These are phyloP conservation scores for Gymnobelideus leadbeateri DNA, from an alignment of 2,113 vertebrate genomes.

Conservation along the genomic window DNA sequence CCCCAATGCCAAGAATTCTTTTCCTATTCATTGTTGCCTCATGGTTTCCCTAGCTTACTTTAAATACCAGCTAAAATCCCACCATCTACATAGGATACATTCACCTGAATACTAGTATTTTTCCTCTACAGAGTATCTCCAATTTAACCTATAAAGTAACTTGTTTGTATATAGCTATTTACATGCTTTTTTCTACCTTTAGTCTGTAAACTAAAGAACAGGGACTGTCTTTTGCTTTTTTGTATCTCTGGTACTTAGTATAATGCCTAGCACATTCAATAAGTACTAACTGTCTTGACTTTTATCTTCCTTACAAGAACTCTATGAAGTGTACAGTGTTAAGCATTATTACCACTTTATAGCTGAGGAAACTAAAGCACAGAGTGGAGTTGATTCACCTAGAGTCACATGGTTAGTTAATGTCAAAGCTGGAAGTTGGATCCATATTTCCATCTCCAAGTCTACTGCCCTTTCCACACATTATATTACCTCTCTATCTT, in stretches of 20 bases:
- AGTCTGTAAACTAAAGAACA: not conserved
- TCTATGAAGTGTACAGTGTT: not conserved
- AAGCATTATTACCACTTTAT: not conserved
- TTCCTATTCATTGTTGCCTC: no score
- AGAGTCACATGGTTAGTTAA: not conserved
- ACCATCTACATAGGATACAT: no score
- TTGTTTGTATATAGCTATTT: not conserved
- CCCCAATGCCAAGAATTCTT: no score
- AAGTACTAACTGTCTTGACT: not conserved
- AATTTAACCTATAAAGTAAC: no score
- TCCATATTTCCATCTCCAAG: not conserved
- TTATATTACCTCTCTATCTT: not conserved
- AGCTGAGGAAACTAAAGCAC: not conserved
- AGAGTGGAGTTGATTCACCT: not conserved
- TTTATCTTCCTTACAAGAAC: not conserved
- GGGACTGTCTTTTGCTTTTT: not conserved
- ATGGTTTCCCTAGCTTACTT: no score
- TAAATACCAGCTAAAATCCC: no score
- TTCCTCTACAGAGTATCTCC: no score
- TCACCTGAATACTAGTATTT: no score
- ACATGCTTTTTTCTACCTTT: not conserved
- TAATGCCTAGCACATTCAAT: not conserved
- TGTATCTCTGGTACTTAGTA: not conserved
- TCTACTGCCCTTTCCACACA: not conserved
- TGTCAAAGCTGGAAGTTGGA: not conserved